Evolutionary conservation across 1,140 invertebrate genomes (phyloP).

Genomic region (Panulirus ornatus): DNA sequence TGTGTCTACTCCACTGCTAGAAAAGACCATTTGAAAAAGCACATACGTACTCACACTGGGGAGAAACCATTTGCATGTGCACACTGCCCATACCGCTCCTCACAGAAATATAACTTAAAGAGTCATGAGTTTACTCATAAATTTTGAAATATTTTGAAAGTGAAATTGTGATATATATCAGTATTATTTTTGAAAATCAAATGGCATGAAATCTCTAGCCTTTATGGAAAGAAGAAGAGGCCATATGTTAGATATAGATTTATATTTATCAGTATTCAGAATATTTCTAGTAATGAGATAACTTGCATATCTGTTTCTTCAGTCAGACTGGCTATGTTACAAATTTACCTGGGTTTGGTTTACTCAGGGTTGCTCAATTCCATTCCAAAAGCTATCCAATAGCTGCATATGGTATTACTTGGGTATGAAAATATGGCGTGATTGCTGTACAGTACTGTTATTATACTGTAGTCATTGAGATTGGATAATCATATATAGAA

Average conservation of each 20-base stretch:
- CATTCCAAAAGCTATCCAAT: conserved; percentile 3
- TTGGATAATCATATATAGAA: no score
- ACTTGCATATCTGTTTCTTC: background rate
- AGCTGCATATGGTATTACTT: no score
- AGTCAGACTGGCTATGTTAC: background rate
- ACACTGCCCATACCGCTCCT: conserved; percentile 62
- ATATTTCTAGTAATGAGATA: background rate
- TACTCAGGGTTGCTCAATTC: background rate
- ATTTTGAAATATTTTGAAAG: conserved; percentile 15
- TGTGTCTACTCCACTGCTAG: conserved; percentile 66
- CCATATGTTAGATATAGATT: background rate
- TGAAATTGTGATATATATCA: background rate
- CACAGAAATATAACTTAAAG: conserved; percentile 66
- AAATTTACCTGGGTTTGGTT: background rate
- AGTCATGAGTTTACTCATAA: conserved; percentile 68
- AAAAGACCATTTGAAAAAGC: conserved; percentile 70
- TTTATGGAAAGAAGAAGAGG: no score
- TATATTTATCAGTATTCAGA: background rate
- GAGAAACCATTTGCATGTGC: conserved; percentile 62
- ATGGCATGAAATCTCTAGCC: no score
- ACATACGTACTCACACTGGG: conserved; percentile 62
- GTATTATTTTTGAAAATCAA: no score
- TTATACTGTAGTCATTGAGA: no score
- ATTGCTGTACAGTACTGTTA: no score
- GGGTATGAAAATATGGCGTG: no score